Conservation (phyloP, 1,140 invertebrate species). For the Lasioglossum baleicum region DNA sequence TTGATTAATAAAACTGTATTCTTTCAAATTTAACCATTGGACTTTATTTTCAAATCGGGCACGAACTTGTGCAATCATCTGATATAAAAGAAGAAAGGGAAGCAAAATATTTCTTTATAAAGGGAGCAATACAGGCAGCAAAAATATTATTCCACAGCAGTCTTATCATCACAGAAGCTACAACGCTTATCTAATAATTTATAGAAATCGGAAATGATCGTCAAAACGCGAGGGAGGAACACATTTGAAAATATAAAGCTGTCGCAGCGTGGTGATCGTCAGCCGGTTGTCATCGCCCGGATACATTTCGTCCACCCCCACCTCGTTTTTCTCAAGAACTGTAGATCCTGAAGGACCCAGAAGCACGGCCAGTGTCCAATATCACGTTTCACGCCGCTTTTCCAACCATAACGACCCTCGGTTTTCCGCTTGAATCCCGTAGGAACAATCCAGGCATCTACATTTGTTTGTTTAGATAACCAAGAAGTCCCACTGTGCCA, state of each 20-base stretch:
- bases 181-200: slow-evolving; percentile 25
- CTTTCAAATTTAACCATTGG: no score
- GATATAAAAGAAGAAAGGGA: no score
- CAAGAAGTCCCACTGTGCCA: background rate
- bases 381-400: background rate
- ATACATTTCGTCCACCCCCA: slow-evolving; percentile 42
- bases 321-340: slow-evolving; percentile 10
- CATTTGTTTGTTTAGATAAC: background rate
- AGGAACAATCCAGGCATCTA: background rate
- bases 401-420: background rate
- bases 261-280: slow-evolving; percentile 33
- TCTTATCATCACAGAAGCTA: background rate
- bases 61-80: no score
- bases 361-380: background rate
- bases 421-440: background rate
- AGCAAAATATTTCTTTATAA: no score
- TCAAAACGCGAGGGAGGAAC: background rate
- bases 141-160: slow-evolving; percentile 19
- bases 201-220: slow-evolving; percentile 22
- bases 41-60: no score
- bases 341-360: slow-evolving; percentile 6
- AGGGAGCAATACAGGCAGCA: background rate
- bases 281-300: slow-evolving; percentile 40
- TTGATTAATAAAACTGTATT: no score
- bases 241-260: slow-evolving; percentile 22